Evolutionary conservation across 1,140 invertebrate species (phyloP), one percentile per base, ranked within the genome.

Genomic region (Gryllus bimaculatus): DNA sequence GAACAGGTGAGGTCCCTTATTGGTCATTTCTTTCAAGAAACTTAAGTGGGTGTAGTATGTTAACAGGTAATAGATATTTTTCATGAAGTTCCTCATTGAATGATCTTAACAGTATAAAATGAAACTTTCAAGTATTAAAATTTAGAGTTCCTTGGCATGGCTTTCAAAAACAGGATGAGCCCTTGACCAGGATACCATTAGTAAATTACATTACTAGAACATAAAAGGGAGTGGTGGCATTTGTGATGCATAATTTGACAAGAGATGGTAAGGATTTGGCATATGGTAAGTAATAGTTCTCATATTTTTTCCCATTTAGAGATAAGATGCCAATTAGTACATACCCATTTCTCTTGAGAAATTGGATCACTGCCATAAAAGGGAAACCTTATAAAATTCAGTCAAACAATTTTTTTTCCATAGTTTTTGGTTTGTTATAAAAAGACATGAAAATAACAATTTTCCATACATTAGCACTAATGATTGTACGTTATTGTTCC

Each of bases 401-500:
- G 48, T 77, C 76, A 77, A 78, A 78, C 66, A 21, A 48, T 15
- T 47, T 39, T 66, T 74, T 77, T 79, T 75, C 66, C 39, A 26
- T n/a, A 2, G 6, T 73, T 47, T n/a, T 15, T 21, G 74, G 21
- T 66, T 79, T 8, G 48, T 76, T 73, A 76, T 76, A 79, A 79
- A 79, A 74, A 66, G 75, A 79, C 74, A 75, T 79, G 78, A 79
- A 79, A 79, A 79, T 79, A 79, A 79, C 75, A 76, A 75, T 75
- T 79, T 79, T 79, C 75, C 26, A 66, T 76, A 76, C 39, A 76
- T 76, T 79, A 79, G 74, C 49, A 75, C 78, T 79, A 79, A 79
- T 79, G 78, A 79, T 79, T 79, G 78, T 79, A 79, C 78, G 47
- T 79, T 79, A 73, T 76, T 78, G 66, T 78, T 78, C 78, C 78